Evolutionary conservation across 1,140 invertebrate genomes (phyloP), one percentile per base, ranked within the genome.

Genomic region (Phthorimaea operculella): DNA sequence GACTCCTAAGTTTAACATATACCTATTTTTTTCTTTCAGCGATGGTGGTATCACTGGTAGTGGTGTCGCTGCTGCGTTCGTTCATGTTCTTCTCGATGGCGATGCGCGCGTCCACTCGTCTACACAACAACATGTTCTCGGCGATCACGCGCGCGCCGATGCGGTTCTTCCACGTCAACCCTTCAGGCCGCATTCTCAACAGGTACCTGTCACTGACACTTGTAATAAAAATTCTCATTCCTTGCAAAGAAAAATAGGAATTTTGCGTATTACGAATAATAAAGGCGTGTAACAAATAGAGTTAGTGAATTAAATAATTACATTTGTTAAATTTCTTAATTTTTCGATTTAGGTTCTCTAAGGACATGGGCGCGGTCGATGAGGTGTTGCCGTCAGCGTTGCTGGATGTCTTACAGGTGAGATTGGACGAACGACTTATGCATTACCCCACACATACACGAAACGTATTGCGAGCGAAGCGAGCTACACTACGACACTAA

Each of bases 291-390:
- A n/a, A n/a, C n/a, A n/a, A n/a, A n/a, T n/a, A n/a, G n/a, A n/a
- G n/a, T n/a, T n/a, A n/a, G n/a, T n/a, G n/a, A n/a, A n/a, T n/a
- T n/a, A n/a, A n/a, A n/a, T n/a, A n/a, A n/a, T n/a, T n/a, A n/a
- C n/a, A n/a, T n/a, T n/a, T n/a, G n/a, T n/a, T n/a, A n/a, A n/a
- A n/a, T n/a, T n/a, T n/a, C n/a, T n/a, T n/a, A n/a, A n/a, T n/a
- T n/a, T n/a, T n/a, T n/a, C n/a, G n/a, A n/a, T n/a, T n/a, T n/a
- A n/a, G n/a, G 55, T 96, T 95, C 82, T 93, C 93, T 0, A 94
- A 94, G 81, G 95, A 97, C 74, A 90, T 96, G 80, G 94, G 94
- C 11, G 90, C 91, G 17, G 90, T 96, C 18, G 96, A 97, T 78
- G 94, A 96, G 74, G 87, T 92, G 12, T 74, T 98, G 33, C 95